Conservation (phyloP, 2,113 vertebrate species). For the Melanostigma gelatinosum region DNA sequence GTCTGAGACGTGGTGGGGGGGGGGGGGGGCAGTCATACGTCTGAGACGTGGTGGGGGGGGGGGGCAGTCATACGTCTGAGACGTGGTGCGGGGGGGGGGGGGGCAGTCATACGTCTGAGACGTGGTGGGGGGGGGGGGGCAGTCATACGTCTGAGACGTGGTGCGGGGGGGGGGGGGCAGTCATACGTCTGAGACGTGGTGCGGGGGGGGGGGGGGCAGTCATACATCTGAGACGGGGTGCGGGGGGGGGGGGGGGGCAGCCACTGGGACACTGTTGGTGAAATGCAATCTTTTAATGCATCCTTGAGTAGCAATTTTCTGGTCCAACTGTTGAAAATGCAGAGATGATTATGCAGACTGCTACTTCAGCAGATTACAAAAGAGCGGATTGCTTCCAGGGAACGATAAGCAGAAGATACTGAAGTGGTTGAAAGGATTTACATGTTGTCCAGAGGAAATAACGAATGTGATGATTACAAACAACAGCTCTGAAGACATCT, state of each 20-base stretch:
- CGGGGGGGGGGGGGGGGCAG: neutral
- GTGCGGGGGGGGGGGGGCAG: no score
- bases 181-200: no score
- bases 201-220: no score
- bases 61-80: no score
- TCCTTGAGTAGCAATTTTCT: constrained; percentile 45
- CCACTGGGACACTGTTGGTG: constrained; percentile 7
- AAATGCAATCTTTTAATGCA: constrained; percentile 43
- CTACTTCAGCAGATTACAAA: constrained; percentile 41
- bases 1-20: no score
- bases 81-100: no score
- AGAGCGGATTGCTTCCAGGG: constrained; percentile 17
- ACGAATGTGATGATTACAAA: neutral
- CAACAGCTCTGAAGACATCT: neutral
- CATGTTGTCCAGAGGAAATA: neutral
- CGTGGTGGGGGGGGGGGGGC: no score
- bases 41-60: no score
- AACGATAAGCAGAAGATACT: constrained; percentile 9
- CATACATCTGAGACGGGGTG: no score
- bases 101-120: no score
- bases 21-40: no score
- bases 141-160: no score
- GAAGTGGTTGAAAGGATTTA: constrained; percentile 8
- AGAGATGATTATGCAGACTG: constrained; percentile 38
- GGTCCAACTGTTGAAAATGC: constrained; percentile 30